These are phyloP conservation scores for Acanthaster planci DNA, from an alignment of 35 echinoderm and acorn worm species.

Conservation along the genomic window DNA sequence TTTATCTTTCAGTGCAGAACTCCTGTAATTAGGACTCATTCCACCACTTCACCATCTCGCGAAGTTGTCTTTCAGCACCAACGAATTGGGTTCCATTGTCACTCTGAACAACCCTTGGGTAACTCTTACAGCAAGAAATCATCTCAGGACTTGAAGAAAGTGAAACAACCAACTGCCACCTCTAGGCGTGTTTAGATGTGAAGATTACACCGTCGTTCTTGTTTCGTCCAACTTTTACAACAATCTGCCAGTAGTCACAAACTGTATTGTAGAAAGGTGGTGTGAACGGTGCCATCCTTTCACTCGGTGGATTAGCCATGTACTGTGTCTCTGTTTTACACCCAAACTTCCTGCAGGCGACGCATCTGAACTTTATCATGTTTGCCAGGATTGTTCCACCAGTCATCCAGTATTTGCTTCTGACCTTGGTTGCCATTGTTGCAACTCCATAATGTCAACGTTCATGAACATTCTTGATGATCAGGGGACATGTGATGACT, in stretches of 20 bases:
- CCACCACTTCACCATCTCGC: conserved; percentile 51
- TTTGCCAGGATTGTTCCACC: conserved; percentile 43
- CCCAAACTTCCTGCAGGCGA: conserved; percentile 35
- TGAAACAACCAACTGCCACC: conserved; percentile 56
- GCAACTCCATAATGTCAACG: conserved; percentile 34
- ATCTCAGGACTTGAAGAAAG: conserved; percentile 47
- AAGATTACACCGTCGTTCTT: conserved; percentile 66
- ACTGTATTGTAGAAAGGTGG: conserved; percentile 61
- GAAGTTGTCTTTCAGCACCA: conserved; percentile 42
- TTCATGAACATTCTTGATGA: conserved; percentile 39
- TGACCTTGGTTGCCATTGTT: not conserved
- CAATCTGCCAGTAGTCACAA: conserved; percentile 61
- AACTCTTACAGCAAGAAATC: conserved; percentile 57
- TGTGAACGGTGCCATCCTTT: conserved; percentile 56
- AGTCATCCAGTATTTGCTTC: conserved; percentile 52
- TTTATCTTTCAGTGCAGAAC: conserved; percentile 43
- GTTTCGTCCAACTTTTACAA: conserved; percentile 44
- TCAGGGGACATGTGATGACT: conserved; percentile 57
- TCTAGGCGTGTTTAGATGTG: conserved; percentile 69
- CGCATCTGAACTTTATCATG: conserved; percentile 57
- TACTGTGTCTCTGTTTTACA: conserved; percentile 26
- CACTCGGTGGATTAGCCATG: conserved; percentile 37
- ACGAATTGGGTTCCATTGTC: conserved; percentile 76
- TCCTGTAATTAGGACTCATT: conserved; percentile 26
- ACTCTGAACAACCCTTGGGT: conserved; percentile 40